A percentile compares a stretch with the other conserved stretches of the same genome.
These are phyloP conservation scores for Orius insidiosus DNA, from an alignment of 1,140 invertebrate genomes.

Conservation along the genomic window DNA sequence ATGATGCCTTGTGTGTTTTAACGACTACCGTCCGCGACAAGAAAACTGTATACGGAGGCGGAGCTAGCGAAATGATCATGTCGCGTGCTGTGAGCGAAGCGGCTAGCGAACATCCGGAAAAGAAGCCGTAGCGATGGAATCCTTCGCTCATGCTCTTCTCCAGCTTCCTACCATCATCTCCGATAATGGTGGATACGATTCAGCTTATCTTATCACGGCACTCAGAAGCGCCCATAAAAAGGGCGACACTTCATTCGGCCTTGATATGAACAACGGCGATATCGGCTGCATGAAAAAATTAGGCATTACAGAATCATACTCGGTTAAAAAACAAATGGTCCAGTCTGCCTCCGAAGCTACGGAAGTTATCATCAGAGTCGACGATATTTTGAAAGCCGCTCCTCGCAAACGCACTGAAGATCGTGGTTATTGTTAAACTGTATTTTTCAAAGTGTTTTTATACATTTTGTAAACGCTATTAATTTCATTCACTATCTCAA, in stretches of 20 bases:
- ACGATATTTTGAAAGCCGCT: conserved; percentile 90
- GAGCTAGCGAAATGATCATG: conserved; percentile 94
- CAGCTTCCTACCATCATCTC: conserved; percentile 89
- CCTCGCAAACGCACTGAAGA: conserved; percentile 81
- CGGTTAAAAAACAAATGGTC: conserved; percentile 90
- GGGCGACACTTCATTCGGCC: conserved; percentile 56
- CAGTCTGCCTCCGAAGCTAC: conserved; percentile 91
- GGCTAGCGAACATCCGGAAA: conserved; percentile 87
- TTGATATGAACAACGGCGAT: conserved; percentile 78
- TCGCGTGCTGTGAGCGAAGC: conserved; percentile 71
- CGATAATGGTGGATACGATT: conserved; percentile 98
- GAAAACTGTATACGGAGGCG: conserved; percentile 81
- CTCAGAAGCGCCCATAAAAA: conserved; percentile 77
- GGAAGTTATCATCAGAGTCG: conserved; percentile 98
- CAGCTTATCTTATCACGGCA: conserved; percentile 79
- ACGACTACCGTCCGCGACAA: conserved; percentile 89
- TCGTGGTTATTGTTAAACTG: conserved; percentile 59
- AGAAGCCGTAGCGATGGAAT: conserved; percentile 92
- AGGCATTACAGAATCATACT: conserved; percentile 93
- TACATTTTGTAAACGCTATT: no score
- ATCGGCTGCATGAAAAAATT: conserved; percentile 73
- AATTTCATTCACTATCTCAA: no score
- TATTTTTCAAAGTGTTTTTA: no score
- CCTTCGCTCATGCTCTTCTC: conserved; percentile 75
- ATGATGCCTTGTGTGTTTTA: conserved; percentile 95